These are phyloP conservation scores for Cryptoblepharus egeriae DNA, from an alignment of 2,797 vertebrate genomes.

Conservation along the genomic window DNA sequence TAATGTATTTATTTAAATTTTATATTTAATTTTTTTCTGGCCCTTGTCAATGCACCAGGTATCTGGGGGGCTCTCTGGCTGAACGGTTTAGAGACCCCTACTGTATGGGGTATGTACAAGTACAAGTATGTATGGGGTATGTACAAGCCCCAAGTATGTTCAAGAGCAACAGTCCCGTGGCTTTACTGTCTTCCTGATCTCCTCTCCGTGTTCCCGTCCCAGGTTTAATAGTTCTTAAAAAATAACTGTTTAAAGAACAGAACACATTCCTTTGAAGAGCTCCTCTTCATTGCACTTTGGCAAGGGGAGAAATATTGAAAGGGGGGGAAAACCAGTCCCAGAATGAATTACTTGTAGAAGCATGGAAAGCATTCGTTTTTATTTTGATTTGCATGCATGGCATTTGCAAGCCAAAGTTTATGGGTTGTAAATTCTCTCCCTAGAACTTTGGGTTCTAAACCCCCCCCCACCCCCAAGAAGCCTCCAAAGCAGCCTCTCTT, in stretches of 20 bases:
- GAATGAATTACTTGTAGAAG: slow-evolving; percentile 8
- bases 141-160: no score
- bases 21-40: no score
- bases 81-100: no score
- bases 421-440: background rate
- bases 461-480: background rate
- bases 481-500: background rate
- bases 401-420: background rate
- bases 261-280: slow-evolving; percentile 23
- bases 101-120: no score
- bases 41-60: no score
- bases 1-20: no score
- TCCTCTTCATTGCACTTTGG: slow-evolving; percentile 25
- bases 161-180: background rate
- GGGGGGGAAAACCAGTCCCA: slow-evolving; percentile 3
- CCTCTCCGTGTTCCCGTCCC: background rate
- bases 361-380: background rate
- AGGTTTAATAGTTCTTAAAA: slow-evolving; percentile 9
- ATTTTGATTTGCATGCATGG: background rate
- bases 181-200: background rate
- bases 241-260: slow-evolving; percentile 28
- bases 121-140: no score
- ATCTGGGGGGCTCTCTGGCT: no score
- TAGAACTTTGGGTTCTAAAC: background rate
- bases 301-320: slow-evolving; percentile 32